Conservation (phyloP, 2,113 vertebrate genomes). For the Gavialis gangeticus region DNA sequence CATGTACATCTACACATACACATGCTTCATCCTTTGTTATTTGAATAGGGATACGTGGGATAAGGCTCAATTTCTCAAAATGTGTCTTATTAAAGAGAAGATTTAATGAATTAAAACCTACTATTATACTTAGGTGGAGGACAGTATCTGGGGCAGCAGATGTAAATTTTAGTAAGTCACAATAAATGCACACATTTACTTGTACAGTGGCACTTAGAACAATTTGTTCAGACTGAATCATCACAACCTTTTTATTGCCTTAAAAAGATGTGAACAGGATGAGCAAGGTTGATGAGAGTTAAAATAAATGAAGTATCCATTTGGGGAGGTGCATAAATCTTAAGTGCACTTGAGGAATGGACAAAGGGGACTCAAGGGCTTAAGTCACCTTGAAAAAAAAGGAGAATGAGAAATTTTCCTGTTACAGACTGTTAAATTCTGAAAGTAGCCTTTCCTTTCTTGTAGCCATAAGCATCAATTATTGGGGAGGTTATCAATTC, state of each 20-base stretch:
- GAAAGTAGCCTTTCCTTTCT: neutral
- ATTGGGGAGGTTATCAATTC: neutral
- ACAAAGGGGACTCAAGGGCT: neutral
- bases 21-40: neutral
- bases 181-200: conserved; percentile 45
- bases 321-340: conserved; percentile 41
- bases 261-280: conserved; percentile 39
- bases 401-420: conserved; percentile 34
- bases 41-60: neutral
- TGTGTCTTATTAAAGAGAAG: conserved; percentile 1
- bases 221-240: conserved; percentile 24
- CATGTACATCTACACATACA: neutral
- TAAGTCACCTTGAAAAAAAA: conserved; percentile 47
- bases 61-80: conserved; percentile 14
- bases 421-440: neutral
- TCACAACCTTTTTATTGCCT: conserved; percentile 33
- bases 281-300: conserved; percentile 35
- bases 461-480: neutral
- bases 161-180: conserved; percentile 56
- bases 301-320: conserved; percentile 46
- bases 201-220: conserved; percentile 19
- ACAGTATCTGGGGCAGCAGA: conserved; percentile 36
- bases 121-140: neutral
- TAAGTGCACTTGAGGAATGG: conserved; percentile 14
- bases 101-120: conserved; percentile 38